Evolutionary conservation across 2,888 invertebrate genomes (phyloP), one percentile per base, ranked within the genome.

Genomic region (Leptinotarsa tumamoca): DNA sequence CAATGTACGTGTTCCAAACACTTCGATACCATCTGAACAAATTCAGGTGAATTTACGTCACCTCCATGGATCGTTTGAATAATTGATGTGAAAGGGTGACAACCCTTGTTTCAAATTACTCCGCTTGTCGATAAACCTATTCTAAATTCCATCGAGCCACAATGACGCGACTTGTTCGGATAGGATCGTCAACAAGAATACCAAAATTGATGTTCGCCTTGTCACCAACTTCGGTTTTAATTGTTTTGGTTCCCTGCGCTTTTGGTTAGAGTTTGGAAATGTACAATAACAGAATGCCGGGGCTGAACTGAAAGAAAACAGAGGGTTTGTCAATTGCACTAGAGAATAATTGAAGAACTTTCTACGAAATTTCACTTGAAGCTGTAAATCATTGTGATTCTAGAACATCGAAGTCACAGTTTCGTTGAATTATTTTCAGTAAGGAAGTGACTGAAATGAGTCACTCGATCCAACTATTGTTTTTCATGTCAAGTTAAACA

Each of bases 151-250:
- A 43, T 63, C 63, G n/a, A 43, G 63, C 71, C 71, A 52, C 66
- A 71, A 51, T 13, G 71, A 51, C 27, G 66, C 50, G 52, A 71
- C 71, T 66, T 66, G 27, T 71, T 71, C 43, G 33, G 58, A 67
- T 58, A 18, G 70, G 56, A 70, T 74, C 70, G 74, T 70, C 70
- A 69, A 56, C 70, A 66, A 51, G 54, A 74, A 70, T 56, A 51
- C 74, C 56, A 50, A 70, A 74, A 74, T 67, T 70, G 69, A 74
- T 70, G 67, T 67, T 63, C 56, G 70, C 49, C 70, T 70, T 63
- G 67, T 56, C 66, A n/a, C 66, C 18, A 67, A 71, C 56, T 74
- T 43, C 17, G 67, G 70, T 74, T 74, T 74, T 70, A 74, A 74
- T 74, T 67, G 74, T 74, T 74, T 74, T 67, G 63, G 14, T 33